phyloP scores from a whole-genome alignment of 2,888 invertebrate species.

The Cephus spinipes region DNA sequence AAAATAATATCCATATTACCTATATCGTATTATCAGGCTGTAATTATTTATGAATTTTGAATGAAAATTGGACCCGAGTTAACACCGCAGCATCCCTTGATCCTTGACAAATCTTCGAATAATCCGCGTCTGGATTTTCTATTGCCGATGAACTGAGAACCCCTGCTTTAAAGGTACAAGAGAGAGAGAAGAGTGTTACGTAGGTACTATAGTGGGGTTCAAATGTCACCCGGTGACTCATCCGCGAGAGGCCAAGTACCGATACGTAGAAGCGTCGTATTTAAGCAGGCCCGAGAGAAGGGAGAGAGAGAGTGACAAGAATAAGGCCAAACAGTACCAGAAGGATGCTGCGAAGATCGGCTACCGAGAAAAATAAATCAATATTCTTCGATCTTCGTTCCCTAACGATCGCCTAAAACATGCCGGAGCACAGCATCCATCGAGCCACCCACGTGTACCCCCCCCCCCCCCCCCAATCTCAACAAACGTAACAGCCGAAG shows the following conservation, averaged over 20 bases:
- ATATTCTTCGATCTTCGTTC: neutral
- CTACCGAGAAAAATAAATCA: neutral
- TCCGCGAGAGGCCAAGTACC: constrained; percentile 27
- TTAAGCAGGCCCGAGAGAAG: neutral
- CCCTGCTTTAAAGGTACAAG: constrained; percentile 17
- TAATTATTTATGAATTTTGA: neutral
- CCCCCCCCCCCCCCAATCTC: no score
- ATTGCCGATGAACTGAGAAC: neutral
- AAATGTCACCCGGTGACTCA: constrained; percentile 59
- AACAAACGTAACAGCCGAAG: neutral
- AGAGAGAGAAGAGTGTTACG: constrained; percentile 3
- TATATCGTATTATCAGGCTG: neutral
- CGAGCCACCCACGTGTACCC: neutral
- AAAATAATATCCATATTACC: no score
- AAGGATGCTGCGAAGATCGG: neutral
- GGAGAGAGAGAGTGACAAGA: neutral
- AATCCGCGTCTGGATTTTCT: neutral
- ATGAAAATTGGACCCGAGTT: neutral
- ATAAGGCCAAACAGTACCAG: neutral
- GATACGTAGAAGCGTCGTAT: neutral
- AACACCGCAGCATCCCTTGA: neutral
- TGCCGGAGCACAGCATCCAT: neutral
- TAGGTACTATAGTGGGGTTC: constrained; percentile 49
- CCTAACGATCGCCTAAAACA: neutral
- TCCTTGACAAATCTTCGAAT: neutral